Conservation (phyloP, 2,888 invertebrate genomes). For the Tholera decimalis region DNA sequence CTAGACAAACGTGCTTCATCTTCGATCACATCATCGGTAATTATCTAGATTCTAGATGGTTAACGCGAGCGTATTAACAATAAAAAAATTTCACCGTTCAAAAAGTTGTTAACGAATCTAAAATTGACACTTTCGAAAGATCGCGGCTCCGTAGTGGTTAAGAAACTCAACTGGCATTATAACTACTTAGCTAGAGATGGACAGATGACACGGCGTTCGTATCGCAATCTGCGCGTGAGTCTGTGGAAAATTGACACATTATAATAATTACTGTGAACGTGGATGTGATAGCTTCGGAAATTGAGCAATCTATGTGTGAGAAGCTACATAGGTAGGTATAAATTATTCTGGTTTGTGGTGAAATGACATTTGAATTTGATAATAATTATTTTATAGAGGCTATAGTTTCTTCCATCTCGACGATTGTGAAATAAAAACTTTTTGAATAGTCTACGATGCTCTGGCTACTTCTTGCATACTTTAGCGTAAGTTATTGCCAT, state of each 20-base stretch:
- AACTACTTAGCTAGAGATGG: slow-evolving; percentile 37
- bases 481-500: too few species aligned
- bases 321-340: background rate
- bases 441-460: too few species aligned
- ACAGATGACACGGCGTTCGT: slow-evolving; percentile 46
- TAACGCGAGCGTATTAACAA: too few species aligned
- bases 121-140: slow-evolving; percentile 19
- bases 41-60: background rate
- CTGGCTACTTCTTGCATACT: too few species aligned
- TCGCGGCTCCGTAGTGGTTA: slow-evolving; percentile 21
- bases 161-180: slow-evolving; percentile 36
- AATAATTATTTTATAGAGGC: too few species aligned
- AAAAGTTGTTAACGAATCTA: slow-evolving; percentile 2
- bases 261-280: slow-evolving; percentile 24
- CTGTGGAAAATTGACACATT: slow-evolving; percentile 42
- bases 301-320: slow-evolving; percentile 11
- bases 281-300: slow-evolving; percentile 20
- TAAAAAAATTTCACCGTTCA: too few species aligned
- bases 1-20: too few species aligned
- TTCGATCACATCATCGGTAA: too few species aligned
- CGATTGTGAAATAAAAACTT: too few species aligned
- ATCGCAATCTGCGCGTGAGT: slow-evolving; percentile 40
- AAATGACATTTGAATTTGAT: too few species aligned
- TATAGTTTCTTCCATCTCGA: too few species aligned
- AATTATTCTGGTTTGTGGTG: background rate